Evolutionary conservation across 2,797 vertebrate species (phyloP).

Genomic region (Eleutherodactylus coqui): DNA sequence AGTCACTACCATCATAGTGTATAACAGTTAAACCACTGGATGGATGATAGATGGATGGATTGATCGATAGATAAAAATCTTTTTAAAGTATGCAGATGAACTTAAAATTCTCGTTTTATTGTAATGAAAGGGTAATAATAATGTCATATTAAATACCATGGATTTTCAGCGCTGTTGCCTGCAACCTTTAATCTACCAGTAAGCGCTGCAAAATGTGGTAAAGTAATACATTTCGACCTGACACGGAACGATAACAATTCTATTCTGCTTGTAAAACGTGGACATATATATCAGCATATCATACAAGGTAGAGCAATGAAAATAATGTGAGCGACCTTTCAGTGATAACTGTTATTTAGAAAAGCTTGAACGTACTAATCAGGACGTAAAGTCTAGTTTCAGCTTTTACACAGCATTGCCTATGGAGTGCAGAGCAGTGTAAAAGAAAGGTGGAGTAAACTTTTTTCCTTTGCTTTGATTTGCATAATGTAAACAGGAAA

Average conservation of each 20-base stretch:
- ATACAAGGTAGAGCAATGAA: not conserved
- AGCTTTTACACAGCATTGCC: not conserved
- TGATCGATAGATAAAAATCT: not conserved
- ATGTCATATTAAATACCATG: not conserved
- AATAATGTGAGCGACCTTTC: not conserved
- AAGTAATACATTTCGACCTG: conserved; percentile 21
- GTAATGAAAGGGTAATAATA: not conserved
- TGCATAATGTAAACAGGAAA: not conserved
- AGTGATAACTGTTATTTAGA: conserved; percentile 15
- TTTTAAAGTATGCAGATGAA: not conserved
- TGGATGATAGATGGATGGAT: not conserved
- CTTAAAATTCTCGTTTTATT: conserved; percentile 18
- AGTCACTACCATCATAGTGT: too few species aligned
- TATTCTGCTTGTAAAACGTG: conserved; percentile 22
- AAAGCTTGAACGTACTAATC: not conserved
- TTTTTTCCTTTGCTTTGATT: not conserved
- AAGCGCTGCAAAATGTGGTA: not conserved
- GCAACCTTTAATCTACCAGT: conserved; percentile 28
- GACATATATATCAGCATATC: conserved; percentile 1
- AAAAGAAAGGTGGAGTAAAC: not conserved
- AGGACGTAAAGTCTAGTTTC: not conserved
- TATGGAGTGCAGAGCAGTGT: not conserved
- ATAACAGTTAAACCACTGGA: too few species aligned
- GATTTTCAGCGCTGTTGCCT: not conserved
- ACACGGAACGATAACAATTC: conserved; percentile 17